Evolutionary conservation across 2,113 vertebrate genomes (phyloP), one percentile per base, ranked within the genome.

Genomic region (Phoxinus phoxinus): DNA sequence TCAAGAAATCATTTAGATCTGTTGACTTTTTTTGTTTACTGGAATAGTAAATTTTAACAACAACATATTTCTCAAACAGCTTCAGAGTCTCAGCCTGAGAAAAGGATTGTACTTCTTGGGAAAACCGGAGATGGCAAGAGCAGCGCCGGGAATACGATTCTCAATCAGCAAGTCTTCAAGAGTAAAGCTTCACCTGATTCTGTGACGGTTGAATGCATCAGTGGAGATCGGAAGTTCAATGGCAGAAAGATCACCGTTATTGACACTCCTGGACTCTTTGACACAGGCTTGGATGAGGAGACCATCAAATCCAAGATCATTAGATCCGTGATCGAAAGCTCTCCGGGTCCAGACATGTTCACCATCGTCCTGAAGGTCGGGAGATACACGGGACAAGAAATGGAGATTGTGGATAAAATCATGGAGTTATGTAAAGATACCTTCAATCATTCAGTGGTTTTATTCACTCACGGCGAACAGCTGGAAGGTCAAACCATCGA

Each of bases 391-490:
- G 13, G n/a, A n/a, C 73, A 89, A 10, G 81, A 87, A 76, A 71
- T 21, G 0, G 30, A 59, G 9, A 44, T 53, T 21, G 48, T 51
- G 48, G 48, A 51, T 51, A 1, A 17, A 51, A 6, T 51, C 6
- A 5, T 17, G 48, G 48, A 19, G 51, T n/a, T n/a, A n/a, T n/a
- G n/a, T n/a, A n/a, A 85, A 4, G 41, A 56, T 8, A 56, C 44
- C 7, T 56, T 87, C 0, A 86, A 37, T 4, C 69, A 84, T 46
- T 15, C 41, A 4, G 58, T 84, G 13, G 30, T 89, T 30, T 74
- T 89, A 11, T 87, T 84, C 80, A 89, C 88, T 17, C 59, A 69
- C n/a, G 88, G 84, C 27, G 79, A 89, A 21, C 2, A 87, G 21
- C 71, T 85, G 0, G 25, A 85, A 3, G 56, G 15, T 8, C 61